Evolutionary conservation across 2,113 vertebrate species (phyloP), one percentile per base, ranked within the genome.

Genomic region (Eretmochelys imbricata): DNA sequence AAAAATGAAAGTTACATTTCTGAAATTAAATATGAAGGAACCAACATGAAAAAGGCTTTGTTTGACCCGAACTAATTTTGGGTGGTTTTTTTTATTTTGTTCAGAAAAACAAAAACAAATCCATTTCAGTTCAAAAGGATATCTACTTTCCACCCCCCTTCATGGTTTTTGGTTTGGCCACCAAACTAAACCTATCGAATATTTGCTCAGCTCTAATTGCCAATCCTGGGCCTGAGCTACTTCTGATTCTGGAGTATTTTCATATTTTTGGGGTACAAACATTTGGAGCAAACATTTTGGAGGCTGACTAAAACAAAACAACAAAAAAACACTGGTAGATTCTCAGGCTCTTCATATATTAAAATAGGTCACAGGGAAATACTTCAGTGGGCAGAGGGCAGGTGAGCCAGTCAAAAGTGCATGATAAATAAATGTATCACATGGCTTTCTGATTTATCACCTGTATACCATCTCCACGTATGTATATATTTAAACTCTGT

Each of bases 381-480:
- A 78, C 78, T 72, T 48, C 51, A 25, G 24, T 10, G 2, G 31
- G 46, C 35, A 91, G 65, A 59, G 3, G 27, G 53, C 31, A 92
- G 80, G 48, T 5, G 31, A 85, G 35, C 46, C 80, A 89, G 13
- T 42, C 72, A 31, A n/a, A 84, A 88, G 72, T 46, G 38, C 42
- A 46, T 57, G 79, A 95, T 57, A 93, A 69, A 92, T 2, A 92
- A 6, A 42, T 38, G 11, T 22, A 84, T 82, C 4, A 19, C 25
- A 65, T 9, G 72, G 51, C 95, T 88, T 82, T 6, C 82, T 5
- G n/a, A 75, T 57, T 57, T 42, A 35, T 92, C 81, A 84, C 24
- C n/a, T 38, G 4, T 0, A 0, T 72, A 59, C 42, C 69, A 31
- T 55, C 75, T 55, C 38, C 85, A 3, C 13, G 4, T 48, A 62